Base-by-base conservation (phyloP, 2,797 vertebrate species). In the Babyrousa celebensis region DNA sequence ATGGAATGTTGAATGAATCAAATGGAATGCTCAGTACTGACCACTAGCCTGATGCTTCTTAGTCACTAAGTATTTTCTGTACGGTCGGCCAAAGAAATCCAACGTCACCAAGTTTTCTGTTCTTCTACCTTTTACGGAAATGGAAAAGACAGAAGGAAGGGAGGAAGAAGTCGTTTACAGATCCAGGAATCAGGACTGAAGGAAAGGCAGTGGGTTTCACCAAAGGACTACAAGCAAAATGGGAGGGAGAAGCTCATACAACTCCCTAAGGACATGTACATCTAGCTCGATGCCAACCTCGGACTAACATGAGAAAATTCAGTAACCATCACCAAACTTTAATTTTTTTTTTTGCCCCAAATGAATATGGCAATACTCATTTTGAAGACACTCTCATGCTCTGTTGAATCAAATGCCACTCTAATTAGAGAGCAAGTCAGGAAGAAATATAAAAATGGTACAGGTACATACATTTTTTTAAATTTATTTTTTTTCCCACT, bases 1-100 rank as follows among this genome's bases (percentile, higher is more conserved):
- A 96, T 32, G 85, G 96, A 94, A 96, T n/a, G 43, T 15, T 79
- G 65, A 93, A 82, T 96, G 96, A 96, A 92, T 96, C 95, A 96
- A 92, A 70, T 7, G 89, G 96, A 97, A 95, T 70, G 63, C 56
- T 94, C 32, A 40, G 52, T 27, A 67, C 70, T 80, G 93, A 95
- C 89, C 48, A 84, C 21, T 12, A 77, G 92, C 65, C 90, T 94
- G 67, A 36, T 48, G 96, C 18, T 65, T 95, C 84, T 97, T 96
- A 97, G 94, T 96, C 96, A 97, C 89, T 89, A 97, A 80, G 58
- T 63, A 83, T 15, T 89, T 85, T 96, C 60, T 93, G 40, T n/a
- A 48, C 15, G 27, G 63, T 67, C 86, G 70, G 29, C 58, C 84
- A 94, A 91, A 65, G 88, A 97, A 96, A 96, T 21, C 25, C 90